Evolutionary conservation across 2,888 invertebrate species (phyloP).

Genomic region (Gymnocheta viridis): DNA sequence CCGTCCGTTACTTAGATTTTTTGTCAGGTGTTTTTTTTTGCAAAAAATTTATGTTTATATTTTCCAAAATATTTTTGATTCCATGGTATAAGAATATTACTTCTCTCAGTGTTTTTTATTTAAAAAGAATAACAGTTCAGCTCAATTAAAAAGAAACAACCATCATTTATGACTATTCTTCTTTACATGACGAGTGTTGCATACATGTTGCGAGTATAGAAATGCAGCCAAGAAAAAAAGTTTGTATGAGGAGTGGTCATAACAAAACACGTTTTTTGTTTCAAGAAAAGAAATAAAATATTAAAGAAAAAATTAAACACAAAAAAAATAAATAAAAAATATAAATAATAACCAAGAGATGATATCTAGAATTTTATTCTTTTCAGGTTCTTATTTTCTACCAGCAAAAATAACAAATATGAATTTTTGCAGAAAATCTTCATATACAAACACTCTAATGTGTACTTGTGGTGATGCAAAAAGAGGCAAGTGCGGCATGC

Average conservation of each 20-base stretch:
- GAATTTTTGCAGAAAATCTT: conserved; percentile 38
- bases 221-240: conserved; percentile 1
- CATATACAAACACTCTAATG: conserved; percentile 10
- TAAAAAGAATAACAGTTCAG: neutral
- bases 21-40: too few relatives aligned
- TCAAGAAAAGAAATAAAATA: conserved; percentile 13
- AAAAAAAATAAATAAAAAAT: conserved; percentile 51
- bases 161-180: conserved; percentile 21
- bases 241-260: conserved; percentile 53
- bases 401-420: conserved; percentile 25
- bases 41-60: too few relatives aligned
- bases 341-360: conserved; percentile 66
- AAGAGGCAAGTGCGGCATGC: conserved; percentile 45
- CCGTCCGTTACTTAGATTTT: too few relatives aligned
- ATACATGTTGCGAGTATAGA: neutral
- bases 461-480: conserved; percentile 1
- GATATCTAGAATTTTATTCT: conserved; percentile 57
- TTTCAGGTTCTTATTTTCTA: neutral
- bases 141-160: conserved; percentile 16
- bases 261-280: conserved; percentile 48
- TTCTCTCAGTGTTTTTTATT: conserved; percentile 15
- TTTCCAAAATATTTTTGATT: neutral
- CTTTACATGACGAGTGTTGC: conserved; percentile 11
- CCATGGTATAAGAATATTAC: neutral
- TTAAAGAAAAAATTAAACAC: conserved; percentile 52